Evolutionary conservation across 2,888 invertebrate species (phyloP).

Genomic region (Rotaria macrura): DNA sequence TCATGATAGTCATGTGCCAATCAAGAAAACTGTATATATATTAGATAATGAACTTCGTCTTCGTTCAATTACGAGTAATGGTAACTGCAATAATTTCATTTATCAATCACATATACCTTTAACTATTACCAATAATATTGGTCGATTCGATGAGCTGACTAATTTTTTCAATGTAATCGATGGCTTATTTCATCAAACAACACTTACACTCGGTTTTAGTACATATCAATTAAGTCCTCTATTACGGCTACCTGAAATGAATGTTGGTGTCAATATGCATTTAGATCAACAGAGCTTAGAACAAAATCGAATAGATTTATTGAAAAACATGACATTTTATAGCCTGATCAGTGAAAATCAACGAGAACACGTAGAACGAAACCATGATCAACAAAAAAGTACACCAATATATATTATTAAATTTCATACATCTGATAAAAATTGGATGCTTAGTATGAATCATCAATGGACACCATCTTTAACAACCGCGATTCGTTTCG

Average conservation of each 20-base stretch:
- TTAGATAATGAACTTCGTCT: not conserved
- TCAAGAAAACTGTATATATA: not conserved
- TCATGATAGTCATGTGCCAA: not conserved
- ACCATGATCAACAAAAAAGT: not conserved
- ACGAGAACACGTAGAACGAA: not conserved
- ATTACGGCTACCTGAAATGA: not conserved
- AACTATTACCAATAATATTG: too few species aligned
- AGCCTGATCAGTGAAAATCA: not conserved
- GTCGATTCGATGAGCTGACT: not conserved
- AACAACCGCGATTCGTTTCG: not conserved
- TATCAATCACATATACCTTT: too few species aligned
- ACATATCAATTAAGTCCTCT: not conserved
- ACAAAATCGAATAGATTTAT: not conserved
- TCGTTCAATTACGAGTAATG: not conserved
- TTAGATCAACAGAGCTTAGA: too few species aligned
- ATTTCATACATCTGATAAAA: not conserved
- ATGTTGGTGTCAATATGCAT: not conserved
- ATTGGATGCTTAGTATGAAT: not conserved
- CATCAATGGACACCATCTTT: not conserved
- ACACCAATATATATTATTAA: not conserved
- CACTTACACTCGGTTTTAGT: not conserved
- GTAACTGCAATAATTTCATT: too few species aligned
- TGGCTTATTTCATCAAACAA: not conserved
- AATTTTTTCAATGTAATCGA: not conserved
- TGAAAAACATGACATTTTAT: not conserved